Percentiles rank a stretch among this genome's conserved stretches.
These are phyloP conservation scores for Dromaius novaehollandiae DNA, from an alignment of 2,113 vertebrate genomes.

Conservation along the genomic window DNA sequence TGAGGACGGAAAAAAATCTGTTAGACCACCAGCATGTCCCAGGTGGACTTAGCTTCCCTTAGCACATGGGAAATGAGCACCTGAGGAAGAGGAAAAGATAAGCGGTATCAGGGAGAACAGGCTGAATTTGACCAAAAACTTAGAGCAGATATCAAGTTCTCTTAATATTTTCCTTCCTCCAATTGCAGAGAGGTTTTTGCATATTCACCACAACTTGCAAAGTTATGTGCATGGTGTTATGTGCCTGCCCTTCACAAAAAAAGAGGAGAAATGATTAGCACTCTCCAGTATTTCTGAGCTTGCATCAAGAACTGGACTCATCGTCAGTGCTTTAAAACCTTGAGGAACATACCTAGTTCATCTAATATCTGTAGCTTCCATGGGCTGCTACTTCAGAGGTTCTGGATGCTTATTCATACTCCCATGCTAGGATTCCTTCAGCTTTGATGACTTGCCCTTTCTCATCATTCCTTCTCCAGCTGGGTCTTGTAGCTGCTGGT, in stretches of 20 bases:
- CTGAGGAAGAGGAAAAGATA: background rate
- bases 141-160: background rate
- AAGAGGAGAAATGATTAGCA: background rate
- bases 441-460: background rate
- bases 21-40: background rate
- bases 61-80: background rate
- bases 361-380: background rate
- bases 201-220: background rate
- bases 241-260: background rate
- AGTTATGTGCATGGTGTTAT: background rate
- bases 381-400: background rate
- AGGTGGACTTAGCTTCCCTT: background rate
- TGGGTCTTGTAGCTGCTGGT: background rate
- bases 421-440: background rate
- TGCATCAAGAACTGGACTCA: background rate
- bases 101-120: background rate
- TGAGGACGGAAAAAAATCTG: background rate
- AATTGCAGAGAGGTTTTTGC: background rate
- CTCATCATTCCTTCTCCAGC: background rate
- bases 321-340: background rate
- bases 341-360: background rate
- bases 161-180: background rate
- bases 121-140: background rate
- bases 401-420: background rate
- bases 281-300: background rate